These are phyloP conservation scores for Salvelinus alpinus DNA, from an alignment of 2,113 vertebrate species.

Conservation along the genomic window DNA sequence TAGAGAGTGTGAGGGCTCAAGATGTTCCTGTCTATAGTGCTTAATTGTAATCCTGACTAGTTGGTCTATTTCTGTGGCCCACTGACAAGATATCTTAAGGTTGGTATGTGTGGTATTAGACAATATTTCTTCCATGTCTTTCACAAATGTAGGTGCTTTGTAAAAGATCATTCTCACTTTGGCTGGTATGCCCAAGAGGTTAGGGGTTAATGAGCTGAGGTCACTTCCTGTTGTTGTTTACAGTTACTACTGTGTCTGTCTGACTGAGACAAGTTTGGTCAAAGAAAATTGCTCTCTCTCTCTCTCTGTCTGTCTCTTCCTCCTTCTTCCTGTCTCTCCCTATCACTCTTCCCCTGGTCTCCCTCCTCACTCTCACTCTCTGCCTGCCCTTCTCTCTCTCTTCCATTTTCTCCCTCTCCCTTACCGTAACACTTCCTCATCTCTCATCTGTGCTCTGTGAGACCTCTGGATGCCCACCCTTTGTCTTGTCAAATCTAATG, in stretches of 20 bases:
- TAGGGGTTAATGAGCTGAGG: background rate
- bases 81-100: no score
- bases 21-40: no score
- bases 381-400: conserved; percentile 37
- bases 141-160: no score
- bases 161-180: background rate
- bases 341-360: background rate
- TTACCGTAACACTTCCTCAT: conserved; percentile 34
- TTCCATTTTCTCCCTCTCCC: background rate
- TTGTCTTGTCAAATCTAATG: conserved; percentile 62
- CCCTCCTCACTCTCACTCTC: background rate
- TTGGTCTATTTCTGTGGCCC: no score
- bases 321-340: background rate
- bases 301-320: background rate
- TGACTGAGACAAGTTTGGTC: no score
- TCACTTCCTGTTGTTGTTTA: background rate
- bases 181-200: background rate
- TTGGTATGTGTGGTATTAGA: no score
- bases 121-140: no score
- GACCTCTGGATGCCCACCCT: conserved; percentile 46
- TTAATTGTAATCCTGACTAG: no score
- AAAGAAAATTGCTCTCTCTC: background rate
- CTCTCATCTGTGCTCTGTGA: conserved; percentile 49
- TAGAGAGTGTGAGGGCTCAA: no score
- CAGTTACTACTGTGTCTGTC: background rate